Conservation (phyloP, 2,113 vertebrate genomes). For the Panthera leo region DNA sequence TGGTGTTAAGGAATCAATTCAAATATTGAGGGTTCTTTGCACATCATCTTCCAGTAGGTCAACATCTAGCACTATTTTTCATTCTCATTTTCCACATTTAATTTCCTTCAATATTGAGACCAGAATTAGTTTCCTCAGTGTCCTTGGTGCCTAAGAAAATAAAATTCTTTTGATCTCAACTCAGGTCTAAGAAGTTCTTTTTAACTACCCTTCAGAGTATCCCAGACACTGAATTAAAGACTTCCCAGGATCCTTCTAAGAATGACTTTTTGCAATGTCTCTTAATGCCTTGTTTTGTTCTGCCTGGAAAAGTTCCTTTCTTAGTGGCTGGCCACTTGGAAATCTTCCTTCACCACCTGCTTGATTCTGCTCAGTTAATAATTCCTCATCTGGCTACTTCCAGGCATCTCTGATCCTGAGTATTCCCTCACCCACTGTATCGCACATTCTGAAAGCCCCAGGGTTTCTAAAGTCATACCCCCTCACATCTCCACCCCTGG, state of each 20-base stretch:
- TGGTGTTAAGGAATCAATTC: background rate
- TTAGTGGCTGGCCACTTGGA: background rate
- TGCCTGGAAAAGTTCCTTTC: background rate
- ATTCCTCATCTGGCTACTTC: background rate
- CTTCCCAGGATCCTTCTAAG: background rate
- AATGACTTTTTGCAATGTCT: background rate
- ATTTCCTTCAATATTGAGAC: background rate
- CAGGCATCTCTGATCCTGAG: background rate
- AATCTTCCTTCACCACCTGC: background rate
- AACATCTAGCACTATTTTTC: background rate
- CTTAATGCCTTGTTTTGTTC: background rate
- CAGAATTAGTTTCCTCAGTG: background rate
- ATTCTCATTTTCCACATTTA: background rate
- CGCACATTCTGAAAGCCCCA: background rate
- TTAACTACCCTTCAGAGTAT: background rate
- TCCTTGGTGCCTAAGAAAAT: background rate
- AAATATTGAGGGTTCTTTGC: background rate
- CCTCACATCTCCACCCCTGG: background rate
- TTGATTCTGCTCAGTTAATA: background rate
- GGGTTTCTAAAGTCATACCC: background rate
- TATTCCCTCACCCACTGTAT: background rate
- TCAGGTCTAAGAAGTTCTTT: background rate
- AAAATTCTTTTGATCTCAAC: background rate
- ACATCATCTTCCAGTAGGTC: background rate
- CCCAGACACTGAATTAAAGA: background rate